Percentiles rank a stretch among this genome's conserved stretches.
These are phyloP conservation scores for Aricia artaxerxes DNA, from an alignment of 2,888 invertebrate genomes.

Conservation along the genomic window DNA sequence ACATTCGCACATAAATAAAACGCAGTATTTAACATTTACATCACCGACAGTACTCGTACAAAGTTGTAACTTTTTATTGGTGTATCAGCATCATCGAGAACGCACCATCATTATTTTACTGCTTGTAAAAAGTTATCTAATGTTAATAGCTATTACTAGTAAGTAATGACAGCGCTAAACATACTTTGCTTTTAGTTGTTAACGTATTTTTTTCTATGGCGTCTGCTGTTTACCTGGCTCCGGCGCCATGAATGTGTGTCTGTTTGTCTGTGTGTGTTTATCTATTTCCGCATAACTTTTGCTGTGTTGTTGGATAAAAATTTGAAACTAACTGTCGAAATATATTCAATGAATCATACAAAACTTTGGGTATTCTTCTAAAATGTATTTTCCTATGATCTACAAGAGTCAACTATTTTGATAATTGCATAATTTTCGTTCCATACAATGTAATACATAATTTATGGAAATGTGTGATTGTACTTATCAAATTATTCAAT, in stretches of 20 bases:
- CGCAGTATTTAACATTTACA: background rate
- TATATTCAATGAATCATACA: background rate
- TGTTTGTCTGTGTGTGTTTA: background rate
- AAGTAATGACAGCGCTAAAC: constrained; percentile 17
- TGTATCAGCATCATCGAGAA: constrained; percentile 23
- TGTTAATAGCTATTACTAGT: constrained; percentile 21
- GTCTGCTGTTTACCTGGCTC: constrained; percentile 5
- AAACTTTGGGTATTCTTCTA: background rate
- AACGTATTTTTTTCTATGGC: background rate
- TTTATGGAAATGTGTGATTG: constrained; percentile 6
- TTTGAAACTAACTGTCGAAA: background rate
- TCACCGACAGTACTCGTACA: constrained; percentile 1
- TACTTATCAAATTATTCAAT: background rate
- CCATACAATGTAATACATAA: background rate
- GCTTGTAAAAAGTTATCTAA: constrained; percentile 28
- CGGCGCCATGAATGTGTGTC: constrained; percentile 7
- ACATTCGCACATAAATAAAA: background rate
- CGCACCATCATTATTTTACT: constrained; percentile 23
- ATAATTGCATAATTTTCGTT: background rate
- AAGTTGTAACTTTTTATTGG: constrained; percentile 25
- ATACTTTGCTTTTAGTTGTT: constrained; percentile 14
- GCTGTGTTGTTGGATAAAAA: background rate
- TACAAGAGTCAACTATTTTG: background rate
- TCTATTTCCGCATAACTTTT: background rate
- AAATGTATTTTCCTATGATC: background rate